Percentiles rank a stretch among this genome's conserved stretches.
These are phyloP conservation scores for Macrotus californicus DNA, from an alignment of 2,113 vertebrate species.

Conservation along the genomic window DNA sequence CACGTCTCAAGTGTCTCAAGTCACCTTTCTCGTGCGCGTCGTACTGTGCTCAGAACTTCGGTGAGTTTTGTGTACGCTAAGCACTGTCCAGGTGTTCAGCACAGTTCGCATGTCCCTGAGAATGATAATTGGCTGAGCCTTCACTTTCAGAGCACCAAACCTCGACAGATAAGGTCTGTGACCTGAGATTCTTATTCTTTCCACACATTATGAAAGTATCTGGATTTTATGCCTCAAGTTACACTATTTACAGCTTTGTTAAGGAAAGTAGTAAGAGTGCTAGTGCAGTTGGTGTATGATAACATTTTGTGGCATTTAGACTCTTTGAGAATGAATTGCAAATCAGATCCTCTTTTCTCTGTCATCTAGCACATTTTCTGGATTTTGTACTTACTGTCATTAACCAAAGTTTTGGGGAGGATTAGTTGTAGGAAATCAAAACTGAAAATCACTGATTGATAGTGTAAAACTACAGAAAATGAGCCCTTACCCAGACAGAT, in stretches of 20 bases:
- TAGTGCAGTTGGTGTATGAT: neutral
- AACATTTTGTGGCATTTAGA: neutral
- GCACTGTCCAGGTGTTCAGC: neutral
- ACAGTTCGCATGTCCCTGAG: neutral
- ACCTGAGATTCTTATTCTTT: neutral
- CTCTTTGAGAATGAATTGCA: neutral
- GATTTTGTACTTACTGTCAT: neutral
- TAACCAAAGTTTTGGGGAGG: neutral
- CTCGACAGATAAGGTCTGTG: neutral
- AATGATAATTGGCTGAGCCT: neutral
- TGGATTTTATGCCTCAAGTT: neutral
- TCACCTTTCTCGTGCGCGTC: neutral
- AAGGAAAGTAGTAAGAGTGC: neutral
- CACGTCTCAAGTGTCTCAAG: neutral
- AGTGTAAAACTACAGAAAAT: conserved; percentile 2
- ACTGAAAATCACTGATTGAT: neutral
- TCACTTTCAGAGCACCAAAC: neutral
- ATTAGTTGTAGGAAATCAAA: conserved; percentile 3
- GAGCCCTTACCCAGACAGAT: neutral
- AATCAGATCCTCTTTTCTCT: neutral
- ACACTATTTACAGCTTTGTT: neutral
- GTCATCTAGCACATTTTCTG: neutral
- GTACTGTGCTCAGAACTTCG: neutral
- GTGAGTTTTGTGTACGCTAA: neutral
- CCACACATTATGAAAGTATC: neutral